Evolutionary conservation across 2,113 vertebrate genomes (phyloP).

Genomic region (Dipodomys spectabilis): DNA sequence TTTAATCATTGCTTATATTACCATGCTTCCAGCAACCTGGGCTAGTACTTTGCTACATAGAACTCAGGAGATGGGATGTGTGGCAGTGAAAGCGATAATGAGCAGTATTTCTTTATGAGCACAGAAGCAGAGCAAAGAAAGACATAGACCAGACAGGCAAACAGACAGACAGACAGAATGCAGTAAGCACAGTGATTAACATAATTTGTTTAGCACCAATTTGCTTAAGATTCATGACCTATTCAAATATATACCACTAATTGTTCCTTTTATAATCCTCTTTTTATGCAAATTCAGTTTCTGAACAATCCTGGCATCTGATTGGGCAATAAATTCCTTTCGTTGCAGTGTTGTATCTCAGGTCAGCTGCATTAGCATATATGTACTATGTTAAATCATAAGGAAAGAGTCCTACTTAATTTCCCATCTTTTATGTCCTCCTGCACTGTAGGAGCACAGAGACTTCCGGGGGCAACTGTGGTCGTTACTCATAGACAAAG

Average conservation of each 20-base stretch:
- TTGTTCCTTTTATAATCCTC: too few species aligned
- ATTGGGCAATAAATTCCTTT: not conserved
- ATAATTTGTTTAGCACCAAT: not conserved
- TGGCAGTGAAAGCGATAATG: not conserved
- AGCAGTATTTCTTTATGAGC: slow-evolving; percentile 13
- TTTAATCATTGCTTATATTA: not conserved
- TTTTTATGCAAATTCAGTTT: not conserved
- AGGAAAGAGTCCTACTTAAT: not conserved
- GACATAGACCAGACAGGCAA: not conserved
- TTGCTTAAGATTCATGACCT: slow-evolving; percentile 6
- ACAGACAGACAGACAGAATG: not conserved
- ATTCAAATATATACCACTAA: not conserved
- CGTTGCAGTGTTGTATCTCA: not conserved
- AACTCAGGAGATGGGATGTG: not conserved
- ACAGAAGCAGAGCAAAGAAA: not conserved
- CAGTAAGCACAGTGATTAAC: not conserved
- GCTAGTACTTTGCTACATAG: not conserved
- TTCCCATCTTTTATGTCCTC: not conserved
- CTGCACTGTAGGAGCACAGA: not conserved
- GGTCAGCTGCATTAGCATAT: not conserved
- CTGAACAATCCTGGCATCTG: not conserved
- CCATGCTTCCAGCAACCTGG: not conserved
- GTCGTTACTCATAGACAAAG: slow-evolving; percentile 1
- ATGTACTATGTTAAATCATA: not conserved
- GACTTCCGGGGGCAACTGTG: too few species aligned